Percentiles rank a stretch among this genome's conserved stretches.
Conservation (phyloP, 2,113 vertebrate species). For the Nymphicus hollandicus region DNA sequence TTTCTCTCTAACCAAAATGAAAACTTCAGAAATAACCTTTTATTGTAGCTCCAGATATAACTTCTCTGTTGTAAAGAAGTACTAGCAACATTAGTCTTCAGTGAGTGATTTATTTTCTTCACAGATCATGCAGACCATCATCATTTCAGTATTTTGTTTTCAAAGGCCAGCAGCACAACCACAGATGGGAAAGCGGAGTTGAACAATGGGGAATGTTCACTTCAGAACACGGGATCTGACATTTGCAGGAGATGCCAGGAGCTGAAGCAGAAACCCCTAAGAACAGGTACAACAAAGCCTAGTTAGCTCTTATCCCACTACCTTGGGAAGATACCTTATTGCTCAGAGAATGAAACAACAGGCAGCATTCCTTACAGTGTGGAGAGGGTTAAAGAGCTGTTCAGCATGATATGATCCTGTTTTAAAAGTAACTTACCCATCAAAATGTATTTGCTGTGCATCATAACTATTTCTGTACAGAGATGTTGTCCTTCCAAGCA, state of each 20-base stretch:
- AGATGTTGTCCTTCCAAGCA: neutral
- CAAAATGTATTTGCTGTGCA: neutral
- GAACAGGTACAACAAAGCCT: rapidly evolving
- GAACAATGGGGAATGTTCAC: rapidly evolving
- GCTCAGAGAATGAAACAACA: neutral
- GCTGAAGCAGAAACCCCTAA: neutral
- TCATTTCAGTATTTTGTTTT: neutral
- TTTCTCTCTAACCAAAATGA: neutral
- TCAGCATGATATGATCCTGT: neutral
- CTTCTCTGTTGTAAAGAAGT: neutral
- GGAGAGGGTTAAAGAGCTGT: neutral
- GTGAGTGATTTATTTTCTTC: neutral
- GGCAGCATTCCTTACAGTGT: neutral
- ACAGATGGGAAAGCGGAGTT: rapidly evolving
- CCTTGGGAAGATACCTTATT: neutral
- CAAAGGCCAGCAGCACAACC: neutral
- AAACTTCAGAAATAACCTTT: neutral
- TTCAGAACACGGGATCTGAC: neutral
- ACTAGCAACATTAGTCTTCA: neutral
- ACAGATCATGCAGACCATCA: neutral
- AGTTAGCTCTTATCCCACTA: neutral
- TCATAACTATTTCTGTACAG: neutral
- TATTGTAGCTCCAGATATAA: neutral
- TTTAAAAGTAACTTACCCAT: neutral
- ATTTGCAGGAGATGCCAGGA: neutral